These are phyloP conservation scores for Triops cancriformis DNA, from an alignment of 1,140 invertebrate genomes.

Conservation along the genomic window DNA sequence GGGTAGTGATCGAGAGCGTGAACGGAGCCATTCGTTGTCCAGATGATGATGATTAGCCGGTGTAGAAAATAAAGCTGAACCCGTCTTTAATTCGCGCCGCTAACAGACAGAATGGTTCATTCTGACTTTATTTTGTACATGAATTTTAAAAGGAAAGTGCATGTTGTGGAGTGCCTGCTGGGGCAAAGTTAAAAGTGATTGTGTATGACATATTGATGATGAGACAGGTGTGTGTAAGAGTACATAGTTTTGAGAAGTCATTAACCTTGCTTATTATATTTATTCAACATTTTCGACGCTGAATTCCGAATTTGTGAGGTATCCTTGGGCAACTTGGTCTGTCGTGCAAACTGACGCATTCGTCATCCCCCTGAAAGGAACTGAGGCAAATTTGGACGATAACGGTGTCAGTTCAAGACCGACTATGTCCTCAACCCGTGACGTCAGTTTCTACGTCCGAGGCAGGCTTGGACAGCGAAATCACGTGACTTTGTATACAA, in stretches of 20 bases:
- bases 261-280: background rate
- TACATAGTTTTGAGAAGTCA: constrained; percentile 10
- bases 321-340: too few species aligned
- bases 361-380: too few species aligned
- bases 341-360: too few species aligned
- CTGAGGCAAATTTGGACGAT: too few species aligned
- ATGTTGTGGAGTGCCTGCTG: background rate
- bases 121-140: constrained; percentile 4
- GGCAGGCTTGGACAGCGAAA: too few species aligned
- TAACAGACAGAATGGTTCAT: background rate
- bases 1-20: constrained; percentile 47
- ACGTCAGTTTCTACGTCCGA: too few species aligned
- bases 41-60: constrained; percentile 41
- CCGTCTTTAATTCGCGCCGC: background rate
- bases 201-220: background rate
- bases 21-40: constrained; percentile 53
- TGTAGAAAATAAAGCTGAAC: background rate
- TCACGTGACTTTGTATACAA: too few species aligned
- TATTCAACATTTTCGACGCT: too few species aligned
- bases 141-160: background rate
- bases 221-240: background rate
- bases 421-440: too few species aligned
- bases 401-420: too few species aligned
- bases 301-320: too few species aligned
- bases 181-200: background rate